Evolutionary conservation across 2,113 vertebrate genomes (phyloP), one percentile per base, ranked within the genome.

Genomic region (Turdus rufiventris): DNA sequence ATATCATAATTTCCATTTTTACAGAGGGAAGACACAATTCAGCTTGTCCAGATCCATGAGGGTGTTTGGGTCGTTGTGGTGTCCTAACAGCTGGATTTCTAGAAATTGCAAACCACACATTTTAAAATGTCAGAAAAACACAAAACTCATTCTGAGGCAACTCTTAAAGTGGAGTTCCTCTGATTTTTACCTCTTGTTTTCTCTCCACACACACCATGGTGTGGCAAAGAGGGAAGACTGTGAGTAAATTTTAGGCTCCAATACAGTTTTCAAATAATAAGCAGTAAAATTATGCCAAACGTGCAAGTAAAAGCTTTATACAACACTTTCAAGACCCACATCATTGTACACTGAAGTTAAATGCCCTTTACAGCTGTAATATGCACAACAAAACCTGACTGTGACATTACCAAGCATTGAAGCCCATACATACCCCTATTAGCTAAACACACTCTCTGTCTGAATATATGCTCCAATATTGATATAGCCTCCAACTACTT

Each of bases 141-240:
- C 7, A 56, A 47, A 72, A 60, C 3, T 19, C 34, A 24, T 34
- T 36, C 26, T n/a, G 9, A 71, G 26, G 6, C n/a, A 31, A 15
- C 10, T 67, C 14, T 20, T 20, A 9, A 91, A 84, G n/a, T 5
- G n/a, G 3, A 54, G 5, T 45, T 74, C 8, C 23, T 72, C 38
- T 48, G 25, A 23, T n/a, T 7, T 43, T 60, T 20, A 45, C 29
- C 25, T 38, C n/a, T 48, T 5, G 26, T 19, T 90, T 54, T 70
- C 15, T 53, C 20, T 29, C 23, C 10, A 40, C 17, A 74, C 4
- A 5, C 24, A 26, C 9, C 2, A 0, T 5, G 6, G 5, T 23
- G 6, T 17, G 17, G 31, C 40, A 63, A 81, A 68, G 36, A 17
- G 40, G 23, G 62, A 81, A 63, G 43, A 61, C 0, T 47, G 23